Conservation (phyloP, 2,113 vertebrate species). For the Oreotrochilus melanogaster region DNA sequence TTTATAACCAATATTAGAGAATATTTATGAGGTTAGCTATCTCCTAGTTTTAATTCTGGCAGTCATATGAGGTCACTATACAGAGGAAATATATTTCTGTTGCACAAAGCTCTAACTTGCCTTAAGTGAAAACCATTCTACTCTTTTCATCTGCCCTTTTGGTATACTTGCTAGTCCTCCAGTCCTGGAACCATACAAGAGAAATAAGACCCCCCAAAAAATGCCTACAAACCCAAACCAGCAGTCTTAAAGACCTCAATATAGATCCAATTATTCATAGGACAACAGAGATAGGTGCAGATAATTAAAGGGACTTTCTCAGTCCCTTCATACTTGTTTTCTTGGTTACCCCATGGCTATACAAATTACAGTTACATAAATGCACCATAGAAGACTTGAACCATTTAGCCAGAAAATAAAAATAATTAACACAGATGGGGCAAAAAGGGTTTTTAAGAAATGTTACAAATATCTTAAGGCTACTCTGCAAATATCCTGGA, state of each 20-base stretch:
- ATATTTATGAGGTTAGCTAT: background rate
- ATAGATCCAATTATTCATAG: background rate
- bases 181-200: background rate
- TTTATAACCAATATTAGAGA: background rate
- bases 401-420: background rate
- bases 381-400: background rate
- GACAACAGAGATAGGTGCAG: background rate
- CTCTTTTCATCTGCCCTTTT: background rate
- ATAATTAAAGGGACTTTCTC: background rate
- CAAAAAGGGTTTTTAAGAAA: background rate
- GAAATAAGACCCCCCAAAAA: background rate
- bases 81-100: conserved; percentile 14
- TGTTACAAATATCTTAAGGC: background rate
- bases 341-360: background rate
- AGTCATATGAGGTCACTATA: conserved; percentile 14
- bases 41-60: conserved; percentile 43
- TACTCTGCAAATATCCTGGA: background rate
- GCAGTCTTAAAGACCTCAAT: background rate
- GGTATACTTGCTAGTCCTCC: background rate
- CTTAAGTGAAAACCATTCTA: background rate
- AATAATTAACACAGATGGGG: accelerated
- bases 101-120: background rate
- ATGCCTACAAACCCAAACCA: background rate
- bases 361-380: background rate
- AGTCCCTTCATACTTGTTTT: background rate